These are phyloP conservation scores for Corythornis cristatus DNA, from an alignment of 2,113 vertebrate species.

Conservation along the genomic window DNA sequence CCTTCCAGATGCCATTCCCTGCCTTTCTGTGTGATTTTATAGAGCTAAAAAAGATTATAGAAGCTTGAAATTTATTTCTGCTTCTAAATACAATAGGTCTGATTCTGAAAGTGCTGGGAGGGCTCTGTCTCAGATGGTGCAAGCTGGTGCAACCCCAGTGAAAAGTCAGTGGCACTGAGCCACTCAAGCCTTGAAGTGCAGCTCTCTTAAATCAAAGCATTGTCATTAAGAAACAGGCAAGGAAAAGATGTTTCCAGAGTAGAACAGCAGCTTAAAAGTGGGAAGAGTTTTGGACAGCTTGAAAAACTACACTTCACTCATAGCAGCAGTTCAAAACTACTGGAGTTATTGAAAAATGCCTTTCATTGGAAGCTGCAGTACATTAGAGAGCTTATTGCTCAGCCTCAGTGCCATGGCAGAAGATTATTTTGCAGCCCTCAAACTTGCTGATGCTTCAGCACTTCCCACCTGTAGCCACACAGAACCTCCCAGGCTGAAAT, in stretches of 20 bases:
- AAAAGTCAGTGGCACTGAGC: not conserved
- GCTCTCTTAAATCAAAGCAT: not conserved
- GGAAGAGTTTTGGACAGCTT: not conserved
- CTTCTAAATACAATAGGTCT: constrained; percentile 62
- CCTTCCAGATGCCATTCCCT: constrained; percentile 66
- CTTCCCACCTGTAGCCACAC: constrained; percentile 37
- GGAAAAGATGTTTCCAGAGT: constrained; percentile 13
- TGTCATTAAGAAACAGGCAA: not conserved
- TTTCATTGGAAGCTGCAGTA: constrained; percentile 15
- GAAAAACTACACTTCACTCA: not conserved
- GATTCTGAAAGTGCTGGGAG: constrained; percentile 40
- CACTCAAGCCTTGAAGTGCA: not conserved
- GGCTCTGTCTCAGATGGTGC: constrained; percentile 31
- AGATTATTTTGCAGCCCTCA: not conserved
- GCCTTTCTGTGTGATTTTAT: constrained; percentile 51
- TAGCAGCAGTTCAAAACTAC: constrained; percentile 6
- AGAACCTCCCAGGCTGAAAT: constrained; percentile 32
- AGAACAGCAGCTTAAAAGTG: not conserved
- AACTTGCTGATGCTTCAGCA: constrained; percentile 10
- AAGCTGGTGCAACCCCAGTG: not conserved
- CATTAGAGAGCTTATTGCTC: not conserved
- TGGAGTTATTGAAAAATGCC: not conserved
- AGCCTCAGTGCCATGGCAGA: not conserved
- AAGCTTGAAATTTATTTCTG: constrained; percentile 64
- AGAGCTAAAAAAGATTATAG: constrained; percentile 59